These are phyloP conservation scores for Leptarthrus brevirostris DNA, from an alignment of 2,888 invertebrate genomes.

Conservation along the genomic window DNA sequence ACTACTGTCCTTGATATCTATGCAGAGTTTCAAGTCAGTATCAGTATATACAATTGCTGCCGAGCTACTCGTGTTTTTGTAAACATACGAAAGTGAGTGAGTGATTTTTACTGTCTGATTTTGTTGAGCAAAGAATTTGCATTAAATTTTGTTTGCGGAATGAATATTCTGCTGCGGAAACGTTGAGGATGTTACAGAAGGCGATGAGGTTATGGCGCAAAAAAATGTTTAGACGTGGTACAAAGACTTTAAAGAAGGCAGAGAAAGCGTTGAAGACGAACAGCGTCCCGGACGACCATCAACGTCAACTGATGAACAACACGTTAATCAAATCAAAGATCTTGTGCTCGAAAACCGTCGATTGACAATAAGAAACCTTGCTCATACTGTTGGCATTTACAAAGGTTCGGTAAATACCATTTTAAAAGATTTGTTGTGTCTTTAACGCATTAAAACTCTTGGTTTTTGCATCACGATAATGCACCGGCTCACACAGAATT, in stretches of 20 bases:
- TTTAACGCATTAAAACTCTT: conserved; percentile 40
- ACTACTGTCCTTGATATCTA: too few species aligned
- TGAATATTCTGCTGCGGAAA: conserved; percentile 51
- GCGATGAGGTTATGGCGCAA: conserved; percentile 28
- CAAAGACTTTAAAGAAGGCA: neutral
- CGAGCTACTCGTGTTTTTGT: too few species aligned
- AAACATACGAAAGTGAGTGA: too few species aligned
- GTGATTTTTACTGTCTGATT: conserved; percentile 53
- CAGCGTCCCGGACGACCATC: conserved; percentile 47
- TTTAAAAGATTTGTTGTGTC: conserved; percentile 33
- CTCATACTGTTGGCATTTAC: conserved; percentile 45
- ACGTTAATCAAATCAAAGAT: conserved; percentile 50
- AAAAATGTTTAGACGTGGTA: neutral
- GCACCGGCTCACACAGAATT: conserved; percentile 5
- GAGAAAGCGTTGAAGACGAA: too few species aligned
- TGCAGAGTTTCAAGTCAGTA: too few species aligned
- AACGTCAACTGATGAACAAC: conserved; percentile 50
- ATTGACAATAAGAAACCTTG: conserved; percentile 47
- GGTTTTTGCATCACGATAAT: conserved; percentile 44
- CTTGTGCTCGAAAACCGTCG: conserved; percentile 48
- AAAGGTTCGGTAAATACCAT: conserved; percentile 43
- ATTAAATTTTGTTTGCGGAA: conserved; percentile 52
- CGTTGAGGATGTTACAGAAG: conserved; percentile 50
- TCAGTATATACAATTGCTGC: too few species aligned
- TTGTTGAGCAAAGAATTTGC: conserved; percentile 51